Evolutionary conservation across 2,797 vertebrate genomes (phyloP), one percentile per base, ranked within the genome.

Genomic region (Acanthopagrus latus): DNA sequence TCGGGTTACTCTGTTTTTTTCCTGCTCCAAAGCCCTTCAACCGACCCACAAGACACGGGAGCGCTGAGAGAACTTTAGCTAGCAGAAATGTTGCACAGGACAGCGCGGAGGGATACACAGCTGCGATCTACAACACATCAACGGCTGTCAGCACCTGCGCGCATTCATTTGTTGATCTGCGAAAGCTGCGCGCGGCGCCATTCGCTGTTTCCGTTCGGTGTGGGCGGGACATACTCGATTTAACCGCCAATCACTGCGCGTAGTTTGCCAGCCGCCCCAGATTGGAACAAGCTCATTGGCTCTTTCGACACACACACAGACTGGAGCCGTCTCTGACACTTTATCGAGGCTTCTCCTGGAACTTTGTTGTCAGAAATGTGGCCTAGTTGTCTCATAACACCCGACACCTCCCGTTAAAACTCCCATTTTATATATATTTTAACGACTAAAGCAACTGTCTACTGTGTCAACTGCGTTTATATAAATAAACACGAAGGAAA

Each of bases 211-310:
- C 20, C 47, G 10, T 5, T 51, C 1, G 1, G 0, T 10, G 17
- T 85, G 59, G 91, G 92, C 81, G 88, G 87, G 78, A 46, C 52
- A 3, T 0, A 38, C 0, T 0, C 8, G n/a, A 57, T n/a, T 13
- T 59, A 29, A 9, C 0, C 64, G 25, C 93, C 93, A 94, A 94
- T 92, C 83, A 56, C 2, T 1, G 50, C 1, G 1, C 56, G 7
- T 0, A 0, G 64, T 84, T 46, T 4, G n/a, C 75, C 57, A 80
- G 10, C 82, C 84, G 20, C 88, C 94, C 90, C 41, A 43, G 67
- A 80, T 76, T 48, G 18, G 20, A 33, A 48, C 18, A 63, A 33
- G 29, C 69, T 63, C 47, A 93, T 93, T 92, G 88, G 91, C 51
- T 89, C 56, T 29, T n/a, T 2, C 2, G 5, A 38, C 38, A 38